Conservation (phyloP, 35 echinoderm and acorn worm genomes). For the Anneissia japonica region DNA sequence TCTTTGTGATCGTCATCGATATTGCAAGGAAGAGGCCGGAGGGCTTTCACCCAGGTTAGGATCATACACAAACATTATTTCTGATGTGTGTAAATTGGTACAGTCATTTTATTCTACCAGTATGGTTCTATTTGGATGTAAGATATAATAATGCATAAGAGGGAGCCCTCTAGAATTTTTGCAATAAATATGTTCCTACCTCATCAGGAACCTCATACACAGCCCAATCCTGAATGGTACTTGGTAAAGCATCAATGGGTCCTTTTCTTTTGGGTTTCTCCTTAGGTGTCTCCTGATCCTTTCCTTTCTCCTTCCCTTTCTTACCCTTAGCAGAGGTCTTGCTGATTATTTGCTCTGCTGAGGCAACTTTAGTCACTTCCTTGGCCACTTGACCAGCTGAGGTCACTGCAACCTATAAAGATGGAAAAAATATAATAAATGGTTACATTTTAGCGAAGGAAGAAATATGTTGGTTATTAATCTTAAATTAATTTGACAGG, state of each 20-base stretch:
- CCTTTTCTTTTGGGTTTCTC: conserved; percentile 92
- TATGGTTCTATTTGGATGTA: too few relatives aligned
- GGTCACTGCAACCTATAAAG: conserved; percentile 59
- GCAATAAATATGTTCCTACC: conserved; percentile 45
- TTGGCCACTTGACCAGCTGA: conserved; percentile 88
- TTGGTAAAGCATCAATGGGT: conserved; percentile 77
- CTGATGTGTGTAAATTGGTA: too few relatives aligned
- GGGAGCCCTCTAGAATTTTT: too few relatives aligned
- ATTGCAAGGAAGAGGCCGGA: too few relatives aligned
- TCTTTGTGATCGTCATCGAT: too few relatives aligned
- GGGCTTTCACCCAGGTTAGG: too few relatives aligned
- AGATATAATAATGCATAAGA: too few relatives aligned
- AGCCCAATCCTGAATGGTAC: conserved; percentile 68
- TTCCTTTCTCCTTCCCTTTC: conserved; percentile 52
- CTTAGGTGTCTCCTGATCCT: conserved; percentile 51
- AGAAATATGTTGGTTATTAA: too few relatives aligned
- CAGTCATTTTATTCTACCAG: too few relatives aligned
- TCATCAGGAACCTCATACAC: conserved; percentile 94
- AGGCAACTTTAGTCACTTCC: conserved; percentile 68
- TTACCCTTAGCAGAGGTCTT: conserved; percentile 66
- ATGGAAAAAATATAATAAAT: not conserved
- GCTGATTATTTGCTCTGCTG: conserved; percentile 50
- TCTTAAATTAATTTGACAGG: too few relatives aligned
- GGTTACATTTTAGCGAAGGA: not conserved
- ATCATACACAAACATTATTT: too few relatives aligned